These are phyloP conservation scores for Phenacoccus solenopsis DNA, from an alignment of 1,140 invertebrate species.

Conservation along the genomic window DNA sequence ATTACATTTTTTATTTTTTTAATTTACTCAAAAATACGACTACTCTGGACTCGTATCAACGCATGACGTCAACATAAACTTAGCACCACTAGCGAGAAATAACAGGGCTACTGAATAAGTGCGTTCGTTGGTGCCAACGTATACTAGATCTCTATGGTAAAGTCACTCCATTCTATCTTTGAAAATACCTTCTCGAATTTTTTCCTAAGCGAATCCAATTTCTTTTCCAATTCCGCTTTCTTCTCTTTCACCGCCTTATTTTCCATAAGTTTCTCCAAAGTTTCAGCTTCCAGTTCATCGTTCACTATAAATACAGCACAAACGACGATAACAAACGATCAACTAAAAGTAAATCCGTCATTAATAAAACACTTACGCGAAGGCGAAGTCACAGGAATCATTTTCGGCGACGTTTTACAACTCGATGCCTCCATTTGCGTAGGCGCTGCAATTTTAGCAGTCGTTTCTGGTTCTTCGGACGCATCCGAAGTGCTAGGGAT, in stretches of 20 bases:
- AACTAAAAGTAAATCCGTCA: background rate
- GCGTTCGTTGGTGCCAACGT: background rate
- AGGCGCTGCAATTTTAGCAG: background rate
- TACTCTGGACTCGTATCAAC: no score
- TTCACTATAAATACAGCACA: conserved; percentile 27
- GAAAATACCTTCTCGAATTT: conserved; percentile 65
- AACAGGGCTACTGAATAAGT: no score
- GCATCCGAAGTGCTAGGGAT: background rate
- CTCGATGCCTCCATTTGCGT: background rate
- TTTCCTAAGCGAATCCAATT: conserved; percentile 65
- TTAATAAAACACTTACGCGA: background rate
- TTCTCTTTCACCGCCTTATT: conserved; percentile 73
- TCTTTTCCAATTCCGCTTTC: conserved; percentile 69
- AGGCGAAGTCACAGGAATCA: conserved; percentile 1
- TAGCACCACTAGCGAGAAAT: no score
- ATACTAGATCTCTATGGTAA: no score
- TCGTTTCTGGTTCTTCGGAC: background rate
- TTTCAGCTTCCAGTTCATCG: conserved; percentile 55
- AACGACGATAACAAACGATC: background rate
- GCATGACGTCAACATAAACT: no score
- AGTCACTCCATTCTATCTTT: no score
- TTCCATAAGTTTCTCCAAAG: conserved; percentile 64
- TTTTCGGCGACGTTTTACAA: conserved; percentile 18
- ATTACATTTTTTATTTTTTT: no score
- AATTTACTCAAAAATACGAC: no score